Conservation (phyloP, 2,113 vertebrate genomes). For the Rhinopomastus cyanomelas region DNA sequence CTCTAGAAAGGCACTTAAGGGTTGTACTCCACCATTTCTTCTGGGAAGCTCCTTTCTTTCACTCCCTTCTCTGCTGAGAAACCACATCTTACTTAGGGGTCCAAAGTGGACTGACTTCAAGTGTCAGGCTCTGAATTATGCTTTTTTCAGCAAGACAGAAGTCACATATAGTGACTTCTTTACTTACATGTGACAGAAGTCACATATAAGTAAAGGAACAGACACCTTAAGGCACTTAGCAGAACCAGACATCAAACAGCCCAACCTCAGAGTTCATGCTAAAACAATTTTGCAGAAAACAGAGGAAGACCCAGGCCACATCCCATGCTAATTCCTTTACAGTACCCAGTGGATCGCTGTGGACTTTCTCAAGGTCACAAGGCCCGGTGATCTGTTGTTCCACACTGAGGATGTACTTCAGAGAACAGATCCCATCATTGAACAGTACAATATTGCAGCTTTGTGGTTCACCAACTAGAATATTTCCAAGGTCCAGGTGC, state of each 20-base stretch:
- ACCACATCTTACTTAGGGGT: not conserved
- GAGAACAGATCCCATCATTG: slow-evolving; percentile 82
- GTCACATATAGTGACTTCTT: not conserved
- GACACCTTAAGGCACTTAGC: not conserved
- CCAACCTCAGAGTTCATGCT: not conserved
- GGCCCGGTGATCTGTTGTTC: slow-evolving; percentile 73
- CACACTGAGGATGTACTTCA: slow-evolving; percentile 81
- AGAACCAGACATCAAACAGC: not conserved
- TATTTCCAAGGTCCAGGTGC: slow-evolving; percentile 81
- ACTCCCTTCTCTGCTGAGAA: not conserved
- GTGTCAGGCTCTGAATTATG: not conserved
- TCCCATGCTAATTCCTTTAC: not conserved
- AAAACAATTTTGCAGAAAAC: not conserved
- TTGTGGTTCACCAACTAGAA: slow-evolving; percentile 78
- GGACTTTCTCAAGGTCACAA: slow-evolving; percentile 5
- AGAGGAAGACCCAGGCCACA: not conserved
- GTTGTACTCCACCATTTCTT: not conserved
- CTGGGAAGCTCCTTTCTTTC: not conserved
- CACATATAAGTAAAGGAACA: not conserved
- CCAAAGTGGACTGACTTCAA: not conserved
- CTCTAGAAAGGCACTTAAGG: not conserved
- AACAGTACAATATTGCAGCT: slow-evolving; percentile 77
- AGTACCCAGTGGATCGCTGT: slow-evolving; percentile 74
- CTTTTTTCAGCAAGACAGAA: not conserved
- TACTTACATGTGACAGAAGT: too few relatives aligned